Evolutionary conservation across 1,140 invertebrate genomes (phyloP).

Genomic region (Scaptomyza graminum): DNA sequence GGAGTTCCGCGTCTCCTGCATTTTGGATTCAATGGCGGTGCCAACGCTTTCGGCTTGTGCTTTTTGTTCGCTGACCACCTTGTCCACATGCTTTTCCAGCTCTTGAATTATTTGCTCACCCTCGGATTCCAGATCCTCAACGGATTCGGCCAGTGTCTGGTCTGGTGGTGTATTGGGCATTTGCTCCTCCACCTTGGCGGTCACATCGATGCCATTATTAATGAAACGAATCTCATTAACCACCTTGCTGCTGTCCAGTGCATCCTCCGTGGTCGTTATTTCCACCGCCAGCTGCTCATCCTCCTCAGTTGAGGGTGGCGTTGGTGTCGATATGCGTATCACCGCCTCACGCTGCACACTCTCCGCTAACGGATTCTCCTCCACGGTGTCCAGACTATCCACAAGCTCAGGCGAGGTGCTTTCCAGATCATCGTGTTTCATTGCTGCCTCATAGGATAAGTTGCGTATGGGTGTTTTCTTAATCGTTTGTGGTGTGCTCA

Average conservation of each 20-base stretch:
- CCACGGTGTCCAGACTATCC: slow-evolving; percentile 70
- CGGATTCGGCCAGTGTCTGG: slow-evolving; percentile 25
- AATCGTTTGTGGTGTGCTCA: slow-evolving; percentile 69
- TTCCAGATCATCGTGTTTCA: slow-evolving; percentile 71
- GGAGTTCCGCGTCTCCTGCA: slow-evolving; percentile 34
- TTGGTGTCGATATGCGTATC: slow-evolving; percentile 64
- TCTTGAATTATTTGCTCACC: slow-evolving; percentile 57
- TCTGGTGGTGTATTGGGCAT: slow-evolving; percentile 59
- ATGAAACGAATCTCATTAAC: slow-evolving; percentile 82
- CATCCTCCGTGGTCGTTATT: slow-evolving; percentile 72
- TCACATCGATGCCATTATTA: slow-evolving; percentile 82
- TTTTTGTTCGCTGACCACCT: slow-evolving; percentile 33
- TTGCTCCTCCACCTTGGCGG: slow-evolving; percentile 70
- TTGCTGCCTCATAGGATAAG: slow-evolving; percentile 77
- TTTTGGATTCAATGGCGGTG: slow-evolving; percentile 47
- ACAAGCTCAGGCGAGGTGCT: slow-evolving; percentile 67
- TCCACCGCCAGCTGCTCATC: slow-evolving; percentile 77
- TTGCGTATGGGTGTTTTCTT: slow-evolving; percentile 75
- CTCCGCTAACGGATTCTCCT: slow-evolving; percentile 52
- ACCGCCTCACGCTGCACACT: neutral
- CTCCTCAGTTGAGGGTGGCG: slow-evolving; percentile 74
- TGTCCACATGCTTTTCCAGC: slow-evolving; percentile 58
- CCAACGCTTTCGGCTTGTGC: slow-evolving; percentile 26
- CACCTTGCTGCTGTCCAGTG: slow-evolving; percentile 68
- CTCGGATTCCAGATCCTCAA: slow-evolving; percentile 67